Percentiles rank a stretch among this genome's conserved stretches.
These are phyloP conservation scores for Phymastichus coffea DNA, from an alignment of 1,140 invertebrate genomes.

Conservation along the genomic window DNA sequence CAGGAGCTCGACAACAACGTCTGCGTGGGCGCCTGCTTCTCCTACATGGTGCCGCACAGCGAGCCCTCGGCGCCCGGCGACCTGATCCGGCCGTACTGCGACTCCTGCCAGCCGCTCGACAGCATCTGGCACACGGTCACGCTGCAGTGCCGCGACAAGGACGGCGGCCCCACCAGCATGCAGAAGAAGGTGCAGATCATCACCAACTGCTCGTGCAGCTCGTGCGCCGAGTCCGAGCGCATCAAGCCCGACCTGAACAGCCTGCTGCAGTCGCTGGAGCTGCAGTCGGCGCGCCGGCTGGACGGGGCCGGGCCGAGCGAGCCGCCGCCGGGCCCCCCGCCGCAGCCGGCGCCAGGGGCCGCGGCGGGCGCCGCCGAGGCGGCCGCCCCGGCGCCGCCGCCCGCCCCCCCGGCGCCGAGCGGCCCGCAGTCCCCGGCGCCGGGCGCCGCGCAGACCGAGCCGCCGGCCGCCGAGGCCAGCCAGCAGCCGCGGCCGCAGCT, in stretches of 20 bases:
- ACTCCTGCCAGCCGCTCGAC: slow-evolving; percentile 66
- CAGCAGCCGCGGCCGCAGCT: not conserved
- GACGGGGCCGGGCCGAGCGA: not conserved
- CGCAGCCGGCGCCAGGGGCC: not conserved
- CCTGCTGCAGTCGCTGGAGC: slow-evolving; percentile 42
- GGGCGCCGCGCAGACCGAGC: not conserved
- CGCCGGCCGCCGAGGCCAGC: not conserved
- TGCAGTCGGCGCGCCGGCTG: not conserved
- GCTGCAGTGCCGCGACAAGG: slow-evolving; percentile 60
- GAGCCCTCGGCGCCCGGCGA: slow-evolving; percentile 66
- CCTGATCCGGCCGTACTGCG: slow-evolving; percentile 67
- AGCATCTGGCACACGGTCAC: slow-evolving; percentile 67
- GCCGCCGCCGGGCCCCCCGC: not conserved
- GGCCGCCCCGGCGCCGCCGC: not conserved
- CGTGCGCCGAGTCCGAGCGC: slow-evolving; percentile 55
- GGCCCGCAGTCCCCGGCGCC: not conserved
- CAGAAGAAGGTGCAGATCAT: slow-evolving; percentile 67
- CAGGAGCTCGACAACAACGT: slow-evolving; percentile 69
- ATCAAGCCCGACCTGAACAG: slow-evolving; percentile 53
- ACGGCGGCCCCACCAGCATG: slow-evolving; percentile 56
- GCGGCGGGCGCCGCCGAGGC: not conserved
- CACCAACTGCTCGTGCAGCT: slow-evolving; percentile 64
- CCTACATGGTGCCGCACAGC: slow-evolving; percentile 68
- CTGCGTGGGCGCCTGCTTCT: slow-evolving; percentile 70
- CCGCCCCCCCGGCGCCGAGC: not conserved